Base-by-base conservation (phyloP, 1,140 invertebrate species). In the Drosophila equinoxialis region DNA sequence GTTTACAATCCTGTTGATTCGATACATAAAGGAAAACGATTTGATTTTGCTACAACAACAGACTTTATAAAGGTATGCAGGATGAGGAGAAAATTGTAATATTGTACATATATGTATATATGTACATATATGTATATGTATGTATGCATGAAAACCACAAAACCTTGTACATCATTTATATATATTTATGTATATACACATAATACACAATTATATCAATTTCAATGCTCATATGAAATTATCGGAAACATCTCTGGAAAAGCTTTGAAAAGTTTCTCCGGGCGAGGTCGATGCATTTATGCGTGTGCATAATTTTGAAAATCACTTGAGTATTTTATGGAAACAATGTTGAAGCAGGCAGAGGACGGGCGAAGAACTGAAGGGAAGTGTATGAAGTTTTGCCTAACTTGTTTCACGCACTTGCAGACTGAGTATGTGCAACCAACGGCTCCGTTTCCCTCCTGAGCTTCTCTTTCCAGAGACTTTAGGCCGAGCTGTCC, bases 221-320 rank as follows among this genome's bases (percentile, higher is more conserved):
- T 51, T 51, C 17, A 51, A 51, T 51, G 17, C 45, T 51, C 20
- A 51, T 51, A 48, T 60, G 41, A 48, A 75, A 87, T 74, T 84
- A 84, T 75, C 45, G 71, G 68, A 20, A 51, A 23, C 45, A 51
- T 51, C 17, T 51, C 45, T 51, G 17, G 45, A 68, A 75, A 75
- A 65, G 76, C 68, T 77, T 82, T 61, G 30, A 33, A 61, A 58
- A 59, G 57, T 64, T 45, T 67, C 63, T 63, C 59, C 10, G 23
- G 39, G 13, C 39, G 54, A 51, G 65, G 65, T 51, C 68, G 72
- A 80, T 78, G 77, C 83, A 87, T 84, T 84, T 84, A 89, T 84
- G 85, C 77, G 81, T 89, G 85, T 81, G 85, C 85, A 90, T 89
- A 89, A 89, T 89, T 89, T 81, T 76, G 41, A 60, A 81, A 90